Percentiles rank a stretch among this genome's conserved stretches.
Evolutionary conservation across 2,888 invertebrate genomes (phyloP).

Genomic region (Xylophagus ater): DNA sequence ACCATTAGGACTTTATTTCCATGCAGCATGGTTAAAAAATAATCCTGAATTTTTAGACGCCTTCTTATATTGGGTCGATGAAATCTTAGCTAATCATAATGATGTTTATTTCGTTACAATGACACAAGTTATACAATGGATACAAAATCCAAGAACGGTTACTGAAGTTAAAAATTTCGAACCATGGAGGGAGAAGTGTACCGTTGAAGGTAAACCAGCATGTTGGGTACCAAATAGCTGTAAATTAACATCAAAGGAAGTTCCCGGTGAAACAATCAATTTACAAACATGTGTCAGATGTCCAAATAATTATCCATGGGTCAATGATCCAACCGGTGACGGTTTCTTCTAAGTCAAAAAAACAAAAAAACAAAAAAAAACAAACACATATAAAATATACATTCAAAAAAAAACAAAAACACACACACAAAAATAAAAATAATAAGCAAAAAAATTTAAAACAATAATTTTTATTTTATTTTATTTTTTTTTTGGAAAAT

Average conservation of each 20-base stretch:
- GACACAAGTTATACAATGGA: conserved; percentile 96
- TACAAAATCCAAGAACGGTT: conserved; percentile 78
- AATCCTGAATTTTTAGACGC: conserved; percentile 87
- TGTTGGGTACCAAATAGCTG: conserved; percentile 87
- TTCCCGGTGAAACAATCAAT: conserved; percentile 88
- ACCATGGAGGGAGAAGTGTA: conserved; percentile 89
- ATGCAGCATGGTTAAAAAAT: conserved; percentile 87
- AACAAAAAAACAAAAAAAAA: conserved; percentile 16
- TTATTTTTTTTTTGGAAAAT: conserved; percentile 4
- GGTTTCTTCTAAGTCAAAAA: conserved; percentile 64
- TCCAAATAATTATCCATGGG: conserved; percentile 90
- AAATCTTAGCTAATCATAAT: conserved; percentile 69
- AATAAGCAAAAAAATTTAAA: neutral
- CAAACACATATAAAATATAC: conserved; percentile 15
- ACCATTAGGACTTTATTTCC: conserved; percentile 82
- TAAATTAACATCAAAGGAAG: conserved; percentile 83
- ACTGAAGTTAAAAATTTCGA: conserved; percentile 84
- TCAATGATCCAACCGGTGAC: conserved; percentile 68
- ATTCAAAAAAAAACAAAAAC: conserved; percentile 3
- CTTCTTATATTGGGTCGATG: conserved; percentile 88
- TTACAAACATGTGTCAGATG: conserved; percentile 87
- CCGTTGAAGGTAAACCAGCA: conserved; percentile 68
- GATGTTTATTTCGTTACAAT: conserved; percentile 91
- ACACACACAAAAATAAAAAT: neutral
- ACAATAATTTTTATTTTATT: neutral